Evolutionary conservation across 2,888 invertebrate genomes (phyloP).

Genomic region (Carpatolechia fugitivella): DNA sequence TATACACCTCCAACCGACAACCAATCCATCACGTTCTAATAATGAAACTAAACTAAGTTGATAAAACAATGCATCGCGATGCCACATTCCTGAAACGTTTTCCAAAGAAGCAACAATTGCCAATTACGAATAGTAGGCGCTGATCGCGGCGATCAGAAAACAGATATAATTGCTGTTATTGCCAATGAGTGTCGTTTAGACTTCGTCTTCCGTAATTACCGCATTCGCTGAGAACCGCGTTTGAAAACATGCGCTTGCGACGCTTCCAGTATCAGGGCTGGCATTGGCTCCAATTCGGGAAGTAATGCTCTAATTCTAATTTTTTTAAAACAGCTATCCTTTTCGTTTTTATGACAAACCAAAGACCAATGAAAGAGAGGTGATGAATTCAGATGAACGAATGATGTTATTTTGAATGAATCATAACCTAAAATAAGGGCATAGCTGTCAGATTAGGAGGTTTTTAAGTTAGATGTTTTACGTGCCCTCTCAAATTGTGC

Average conservation of each 20-base stretch:
- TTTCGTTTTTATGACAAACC: too few species aligned
- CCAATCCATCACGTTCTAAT: neutral
- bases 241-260: conserved; percentile 35
- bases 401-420: too few species aligned
- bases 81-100: neutral
- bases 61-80: neutral
- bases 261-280: neutral
- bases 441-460: too few species aligned
- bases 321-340: too few species aligned
- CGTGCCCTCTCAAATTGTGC: too few species aligned
- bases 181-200: conserved; percentile 24
- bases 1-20: too few species aligned
- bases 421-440: too few species aligned
- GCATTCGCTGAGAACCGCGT: conserved; percentile 42
- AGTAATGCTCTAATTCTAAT: too few species aligned
- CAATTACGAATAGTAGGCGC: conserved; percentile 5
- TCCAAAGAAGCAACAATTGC: neutral
- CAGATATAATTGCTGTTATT: conserved; percentile 18
- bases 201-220: conserved; percentile 25
- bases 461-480: too few species aligned
- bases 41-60: neutral
- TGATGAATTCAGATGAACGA: too few species aligned
- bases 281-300: too few species aligned
- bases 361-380: too few species aligned
- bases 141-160: conserved; percentile 13